Evolutionary conservation across 1,140 invertebrate genomes (phyloP).

Genomic region (Papilio helenus): DNA sequence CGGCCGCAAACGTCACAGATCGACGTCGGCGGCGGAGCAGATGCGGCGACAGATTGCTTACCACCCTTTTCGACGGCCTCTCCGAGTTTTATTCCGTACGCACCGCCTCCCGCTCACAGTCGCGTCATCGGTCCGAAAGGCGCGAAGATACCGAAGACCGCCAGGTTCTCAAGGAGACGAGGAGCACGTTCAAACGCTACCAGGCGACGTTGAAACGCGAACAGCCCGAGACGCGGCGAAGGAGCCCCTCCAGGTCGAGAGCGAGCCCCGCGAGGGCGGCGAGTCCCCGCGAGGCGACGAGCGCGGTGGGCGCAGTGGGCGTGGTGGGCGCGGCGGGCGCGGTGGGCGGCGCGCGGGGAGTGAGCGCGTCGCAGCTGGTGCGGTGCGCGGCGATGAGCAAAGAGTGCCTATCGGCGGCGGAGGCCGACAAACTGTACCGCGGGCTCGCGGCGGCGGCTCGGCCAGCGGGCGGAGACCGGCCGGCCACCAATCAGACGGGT

Average conservation of each 20-base stretch:
- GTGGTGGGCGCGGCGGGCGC: conserved; percentile 72
- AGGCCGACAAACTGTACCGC: conserved; percentile 56
- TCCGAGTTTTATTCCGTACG: conserved; percentile 91
- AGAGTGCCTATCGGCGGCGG: conserved; percentile 73
- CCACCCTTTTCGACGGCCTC: conserved; percentile 92
- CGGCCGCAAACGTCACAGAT: conserved; percentile 50
- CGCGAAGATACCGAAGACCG: conserved; percentile 46
- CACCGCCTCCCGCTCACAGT: conserved; percentile 76
- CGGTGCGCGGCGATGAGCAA: conserved; percentile 87
- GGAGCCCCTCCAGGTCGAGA: conserved; percentile 33
- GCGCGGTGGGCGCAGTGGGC: conserved; percentile 81
- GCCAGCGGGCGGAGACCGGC: conserved; percentile 53
- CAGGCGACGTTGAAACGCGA: conserved; percentile 59
- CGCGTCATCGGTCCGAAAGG: conserved; percentile 71
- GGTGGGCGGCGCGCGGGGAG: conserved; percentile 62
- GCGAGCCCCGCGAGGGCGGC: conserved; percentile 25
- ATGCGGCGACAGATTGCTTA: conserved; percentile 83
- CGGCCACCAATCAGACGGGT: conserved; percentile 84
- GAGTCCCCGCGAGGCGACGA: conserved; percentile 45
- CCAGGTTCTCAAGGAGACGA: conserved; percentile 74
- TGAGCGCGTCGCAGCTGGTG: conserved; percentile 85
- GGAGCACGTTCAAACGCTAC: conserved; percentile 75
- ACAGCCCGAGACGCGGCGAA: background rate
- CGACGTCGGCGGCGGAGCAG: conserved; percentile 61
- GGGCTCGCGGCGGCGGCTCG: conserved; percentile 54